Base-by-base conservation (phyloP, 2,797 vertebrate species). In the Amphiprion clarkii region DNA sequence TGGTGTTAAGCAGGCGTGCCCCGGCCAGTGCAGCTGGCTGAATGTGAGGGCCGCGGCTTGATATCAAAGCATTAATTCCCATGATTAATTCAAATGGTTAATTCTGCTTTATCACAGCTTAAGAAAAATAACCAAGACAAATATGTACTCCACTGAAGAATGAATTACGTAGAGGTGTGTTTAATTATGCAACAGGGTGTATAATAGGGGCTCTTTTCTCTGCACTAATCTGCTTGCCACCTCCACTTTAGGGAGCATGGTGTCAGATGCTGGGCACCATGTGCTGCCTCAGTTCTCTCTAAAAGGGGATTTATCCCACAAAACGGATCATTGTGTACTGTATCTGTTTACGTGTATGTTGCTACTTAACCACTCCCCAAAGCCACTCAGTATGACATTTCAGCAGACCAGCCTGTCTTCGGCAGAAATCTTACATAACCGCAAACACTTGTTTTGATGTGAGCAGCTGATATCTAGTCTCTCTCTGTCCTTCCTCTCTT, bases 71-170 rank as follows among this genome's bases (percentile, higher is more conserved):
- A 56, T 89, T 92, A 89, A 91, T 94, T 95, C 95, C 92, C 94
- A 95, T 96, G 94, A 95, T 96, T 95, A 96, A 96, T 95, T 96
- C 94, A 95, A 94, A 94, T 77, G 91, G 87, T 92, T 95, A 94
- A 95, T 93, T 93, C 92, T 78, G 89, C 92, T 92, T 94, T 88
- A 94, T 94, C 92, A 81, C 36, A 88, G 91, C 89, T 93, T 85
- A 89, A 57, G 87, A 92, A 94, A 94, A 94, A 94, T 93, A 93
- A 95, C 92, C 92, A 94, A 94, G 93, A 95, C 94, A 95, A 95
- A 95, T 95, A 95, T 95, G 91, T 94, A 94, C 88, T 92, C 86
- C 90, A 57, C 85, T 84, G 89, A 90, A 93, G 93, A 93, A 92
- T 93, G 91, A 93, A 95, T 93, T 89, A 90, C 81, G 77, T 74